Evolutionary conservation across 2,888 invertebrate species (phyloP), one percentile per base, ranked within the genome.

Genomic region (Harmothoe impar): DNA sequence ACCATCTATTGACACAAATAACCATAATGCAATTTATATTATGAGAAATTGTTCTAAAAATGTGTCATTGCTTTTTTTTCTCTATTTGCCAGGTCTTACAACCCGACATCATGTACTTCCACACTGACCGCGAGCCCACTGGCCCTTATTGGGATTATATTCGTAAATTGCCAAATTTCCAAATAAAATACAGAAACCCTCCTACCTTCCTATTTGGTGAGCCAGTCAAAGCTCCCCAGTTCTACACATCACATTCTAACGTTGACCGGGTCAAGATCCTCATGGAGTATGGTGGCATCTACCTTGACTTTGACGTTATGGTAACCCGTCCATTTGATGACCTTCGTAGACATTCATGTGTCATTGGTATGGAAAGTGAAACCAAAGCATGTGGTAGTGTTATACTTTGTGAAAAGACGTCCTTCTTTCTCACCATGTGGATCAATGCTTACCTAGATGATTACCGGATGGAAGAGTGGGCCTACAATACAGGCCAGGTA

Each of bases 181-280:
- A 92, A 51, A 91, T 92, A 0, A 91, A 91, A 78, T 85, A 91
- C 62, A 33, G 93, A 31, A 56, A 91, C 7, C 93, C 93, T n/a
- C 93, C 93, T 15, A 35, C 56, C 17, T 89, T 23, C 12, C 54
- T 93, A 31, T 93, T 92, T 68, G 93, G 93, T 5, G 93, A 92
- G 52, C 51, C 52, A 17, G 89, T 93, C 33, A 93, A 93, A 62
- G 51, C 88, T 5, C 93, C 93, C 51, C 51, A 89, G 81, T 93
- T 85, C 91, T 93, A 93, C 91, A 93, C 93, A 7, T 93, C 93
- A 0, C 92, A 93, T 72, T 93, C 93, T 25, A 93, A 93, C 84
- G 93, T 93, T 20, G 93, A 93, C 81, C 72, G 93, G 43, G 92
- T 93, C 43, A 92, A 92, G 62, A 88, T 93, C 17, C 90, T 93